Evolutionary conservation across 92 coral and sea anemone genomes (phyloP).

Genomic region (Desmophyllum pertusum): DNA sequence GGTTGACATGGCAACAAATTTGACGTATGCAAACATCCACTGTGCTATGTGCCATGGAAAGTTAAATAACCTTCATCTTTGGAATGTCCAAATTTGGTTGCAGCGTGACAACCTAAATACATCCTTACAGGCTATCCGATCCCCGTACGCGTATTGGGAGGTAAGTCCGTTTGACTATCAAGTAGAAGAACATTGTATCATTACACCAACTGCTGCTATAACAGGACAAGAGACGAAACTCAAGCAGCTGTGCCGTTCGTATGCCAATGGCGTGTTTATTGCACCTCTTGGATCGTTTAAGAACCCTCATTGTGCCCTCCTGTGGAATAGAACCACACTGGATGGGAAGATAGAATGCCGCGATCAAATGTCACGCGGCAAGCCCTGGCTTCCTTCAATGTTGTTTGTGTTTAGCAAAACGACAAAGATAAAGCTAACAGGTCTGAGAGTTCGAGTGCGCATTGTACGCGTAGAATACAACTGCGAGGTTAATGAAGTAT

Average conservation of each 20-base stretch:
- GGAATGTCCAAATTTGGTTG: background rate
- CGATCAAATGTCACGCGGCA: background rate
- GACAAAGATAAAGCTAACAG: too few species aligned
- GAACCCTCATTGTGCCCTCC: constrained; percentile 12
- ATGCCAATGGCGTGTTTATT: background rate
- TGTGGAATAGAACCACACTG: too few species aligned
- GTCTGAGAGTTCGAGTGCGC: too few species aligned
- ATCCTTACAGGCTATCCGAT: background rate
- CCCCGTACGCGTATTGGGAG: background rate
- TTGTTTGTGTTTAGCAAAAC: background rate
- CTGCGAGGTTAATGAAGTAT: background rate
- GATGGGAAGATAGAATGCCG: background rate
- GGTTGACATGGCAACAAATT: background rate
- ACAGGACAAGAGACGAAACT: background rate
- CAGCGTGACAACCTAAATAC: too few species aligned
- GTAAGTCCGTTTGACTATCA: background rate
- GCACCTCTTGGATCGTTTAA: background rate
- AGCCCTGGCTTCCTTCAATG: background rate
- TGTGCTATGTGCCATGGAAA: constrained; percentile 37
- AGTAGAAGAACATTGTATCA: background rate
- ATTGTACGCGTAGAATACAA: background rate
- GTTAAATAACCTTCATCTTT: background rate
- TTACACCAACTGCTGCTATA: background rate
- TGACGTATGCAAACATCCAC: constrained; percentile 33
- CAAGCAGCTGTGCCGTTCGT: constrained; percentile 7